phyloP scores from a whole-genome alignment of 2,888 invertebrate genomes.

The Drosophila maculinotata region DNA sequence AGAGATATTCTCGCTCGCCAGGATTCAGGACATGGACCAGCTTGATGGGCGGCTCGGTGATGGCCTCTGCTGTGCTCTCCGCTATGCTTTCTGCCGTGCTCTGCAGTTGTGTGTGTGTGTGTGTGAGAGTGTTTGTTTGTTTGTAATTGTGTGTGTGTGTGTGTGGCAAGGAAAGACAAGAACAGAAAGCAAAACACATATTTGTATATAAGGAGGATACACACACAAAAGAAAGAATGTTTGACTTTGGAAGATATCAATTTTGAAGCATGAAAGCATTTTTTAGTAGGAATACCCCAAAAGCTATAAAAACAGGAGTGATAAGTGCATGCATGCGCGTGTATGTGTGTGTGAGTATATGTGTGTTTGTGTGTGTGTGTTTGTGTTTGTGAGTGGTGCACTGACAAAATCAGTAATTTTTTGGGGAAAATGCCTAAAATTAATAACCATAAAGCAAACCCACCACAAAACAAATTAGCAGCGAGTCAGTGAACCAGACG shows the following conservation, averaged over 20 bases:
- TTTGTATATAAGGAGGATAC: conserved; percentile 55
- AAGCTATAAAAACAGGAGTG: conserved; percentile 26
- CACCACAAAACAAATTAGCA: conserved; percentile 8
- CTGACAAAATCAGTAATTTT: conserved; percentile 38
- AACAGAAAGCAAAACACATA: conserved; percentile 72
- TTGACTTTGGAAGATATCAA: conserved; percentile 2
- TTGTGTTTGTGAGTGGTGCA: conserved; percentile 18
- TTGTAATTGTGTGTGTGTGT: conserved; percentile 26
- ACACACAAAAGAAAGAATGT: conserved; percentile 45
- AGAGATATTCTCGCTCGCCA: conserved; percentile 83
- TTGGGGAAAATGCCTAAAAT: conserved; percentile 13
- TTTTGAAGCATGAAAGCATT: conserved; percentile 13
- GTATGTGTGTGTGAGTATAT: not conserved
- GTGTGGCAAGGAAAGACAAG: conserved; percentile 56
- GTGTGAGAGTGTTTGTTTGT: conserved; percentile 20
- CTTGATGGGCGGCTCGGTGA: conserved; percentile 77
- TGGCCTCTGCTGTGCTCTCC: conserved; percentile 44
- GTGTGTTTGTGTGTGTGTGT: conserved; percentile 3
- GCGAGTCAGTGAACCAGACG: conserved; percentile 6
- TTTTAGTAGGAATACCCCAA: too few species aligned
- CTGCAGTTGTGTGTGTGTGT: conserved; percentile 38
- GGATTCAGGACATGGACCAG: conserved; percentile 83
- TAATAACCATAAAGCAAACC: conserved; percentile 27
- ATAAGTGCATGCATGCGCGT: conserved; percentile 8
- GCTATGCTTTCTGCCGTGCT: conserved; percentile 10